phyloP scores from a whole-genome alignment of 1,140 invertebrate genomes.

The Dinothrombium tinctorium region DNA sequence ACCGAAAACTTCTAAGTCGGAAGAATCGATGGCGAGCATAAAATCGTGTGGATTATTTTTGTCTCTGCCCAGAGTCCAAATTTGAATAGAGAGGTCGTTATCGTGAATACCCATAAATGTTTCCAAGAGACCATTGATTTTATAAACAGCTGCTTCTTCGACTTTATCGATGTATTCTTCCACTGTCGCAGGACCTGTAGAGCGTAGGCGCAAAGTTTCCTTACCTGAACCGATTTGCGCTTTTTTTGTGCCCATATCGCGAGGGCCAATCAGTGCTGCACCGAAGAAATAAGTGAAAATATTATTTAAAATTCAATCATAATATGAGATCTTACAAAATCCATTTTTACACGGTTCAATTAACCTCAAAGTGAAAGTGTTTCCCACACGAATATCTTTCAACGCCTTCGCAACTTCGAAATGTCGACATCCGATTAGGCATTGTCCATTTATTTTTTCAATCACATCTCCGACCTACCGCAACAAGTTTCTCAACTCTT shows the following conservation, averaged over 20 bases:
- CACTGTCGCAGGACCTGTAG: constrained; percentile 65
- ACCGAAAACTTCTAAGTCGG: constrained; percentile 77
- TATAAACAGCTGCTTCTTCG: constrained; percentile 47
- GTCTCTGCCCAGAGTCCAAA: constrained; percentile 64
- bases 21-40: constrained; percentile 66
- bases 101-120: constrained; percentile 93
- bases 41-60: constrained; percentile 82
- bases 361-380: constrained; percentile 60
- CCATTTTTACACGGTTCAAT: constrained; percentile 74
- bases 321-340: constrained; percentile 35
- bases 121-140: constrained; percentile 73
- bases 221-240: constrained; percentile 46
- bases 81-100: constrained; percentile 56
- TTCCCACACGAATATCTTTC: constrained; percentile 74
- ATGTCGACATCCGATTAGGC: constrained; percentile 70
- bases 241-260: constrained; percentile 33
- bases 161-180: constrained; percentile 38
- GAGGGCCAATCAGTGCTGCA: constrained; percentile 47
- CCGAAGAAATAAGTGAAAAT: background rate
- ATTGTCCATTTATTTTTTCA: constrained; percentile 64
- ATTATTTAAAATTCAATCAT: no score
- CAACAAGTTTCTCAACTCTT: background rate
- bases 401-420: constrained; percentile 85
- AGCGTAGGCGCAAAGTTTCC: constrained; percentile 74
- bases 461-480: constrained; percentile 77